Conservation (phyloP, 2,888 invertebrate genomes). For the Pogonocherus hispidulus region DNA sequence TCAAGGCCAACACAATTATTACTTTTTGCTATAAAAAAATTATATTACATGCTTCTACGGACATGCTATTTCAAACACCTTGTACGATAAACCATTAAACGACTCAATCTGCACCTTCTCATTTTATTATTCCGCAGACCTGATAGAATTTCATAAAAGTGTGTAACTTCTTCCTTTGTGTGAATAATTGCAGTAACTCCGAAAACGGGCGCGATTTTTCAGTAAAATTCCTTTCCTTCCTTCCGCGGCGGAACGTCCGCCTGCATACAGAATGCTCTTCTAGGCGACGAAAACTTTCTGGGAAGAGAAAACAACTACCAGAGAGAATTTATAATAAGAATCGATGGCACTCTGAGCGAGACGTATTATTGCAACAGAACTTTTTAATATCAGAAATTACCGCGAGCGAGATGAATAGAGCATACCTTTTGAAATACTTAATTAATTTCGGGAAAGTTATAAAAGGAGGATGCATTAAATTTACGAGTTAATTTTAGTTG, state of each 20-base stretch:
- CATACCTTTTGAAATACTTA: conserved; percentile 35
- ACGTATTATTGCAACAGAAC: conserved; percentile 14
- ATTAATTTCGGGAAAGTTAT: conserved; percentile 45
- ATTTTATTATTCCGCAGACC: too few relatives aligned
- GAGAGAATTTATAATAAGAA: conserved; percentile 9
- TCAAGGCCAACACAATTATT: too few relatives aligned
- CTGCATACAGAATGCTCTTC: not conserved
- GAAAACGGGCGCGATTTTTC: not conserved
- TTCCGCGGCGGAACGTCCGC: not conserved
- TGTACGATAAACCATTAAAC: too few relatives aligned
- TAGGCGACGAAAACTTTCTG: not conserved
- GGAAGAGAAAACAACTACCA: not conserved
- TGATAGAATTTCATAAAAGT: too few relatives aligned
- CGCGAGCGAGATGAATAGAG: conserved; percentile 7
- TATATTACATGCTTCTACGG: too few relatives aligned
- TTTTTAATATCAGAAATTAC: conserved; percentile 31
- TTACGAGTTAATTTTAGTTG: conserved; percentile 49
- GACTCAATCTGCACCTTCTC: too few relatives aligned
- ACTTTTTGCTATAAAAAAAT: too few relatives aligned
- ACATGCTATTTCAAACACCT: too few relatives aligned
- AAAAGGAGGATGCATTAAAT: conserved; percentile 48
- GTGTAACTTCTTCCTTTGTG: not conserved
- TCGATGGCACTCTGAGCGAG: not conserved
- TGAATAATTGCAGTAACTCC: not conserved
- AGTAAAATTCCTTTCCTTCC: not conserved